Percentiles rank a stretch among this genome's conserved stretches.
These are phyloP conservation scores for Thaleichthys pacificus DNA, from an alignment of 2,797 vertebrate genomes.

Conservation along the genomic window DNA sequence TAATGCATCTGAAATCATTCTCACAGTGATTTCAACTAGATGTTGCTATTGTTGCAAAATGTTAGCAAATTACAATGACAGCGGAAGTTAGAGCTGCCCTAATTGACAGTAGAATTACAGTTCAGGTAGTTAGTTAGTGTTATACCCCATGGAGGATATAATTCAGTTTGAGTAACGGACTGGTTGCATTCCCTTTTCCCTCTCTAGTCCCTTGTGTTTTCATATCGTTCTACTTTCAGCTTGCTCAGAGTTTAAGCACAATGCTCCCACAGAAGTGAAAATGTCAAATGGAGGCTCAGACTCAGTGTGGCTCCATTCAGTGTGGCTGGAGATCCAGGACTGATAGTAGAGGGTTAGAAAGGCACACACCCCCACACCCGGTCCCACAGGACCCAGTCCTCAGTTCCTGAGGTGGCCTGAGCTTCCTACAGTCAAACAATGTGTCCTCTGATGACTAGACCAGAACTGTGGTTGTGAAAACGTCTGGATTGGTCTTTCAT, in stretches of 20 bases:
- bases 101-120: neutral
- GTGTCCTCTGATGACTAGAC: slow-evolving; percentile 11
- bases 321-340: slow-evolving; percentile 54
- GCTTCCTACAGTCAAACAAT: slow-evolving; percentile 41
- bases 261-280: slow-evolving; percentile 54
- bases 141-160: no score
- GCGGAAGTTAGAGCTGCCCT: no score
- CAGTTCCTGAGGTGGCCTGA: slow-evolving; percentile 17
- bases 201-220: slow-evolving; percentile 23
- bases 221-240: slow-evolving; percentile 12
- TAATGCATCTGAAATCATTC: no score
- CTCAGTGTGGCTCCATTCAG: slow-evolving; percentile 34
- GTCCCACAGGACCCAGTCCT: slow-evolving; percentile 32
- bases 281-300: slow-evolving; percentile 49
- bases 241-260: slow-evolving; percentile 39
- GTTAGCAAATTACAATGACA: no score
- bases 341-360: slow-evolving; percentile 46
- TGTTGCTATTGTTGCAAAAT: no score
- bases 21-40: no score
- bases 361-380: slow-evolving; percentile 34
- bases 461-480: slow-evolving; percentile 43
- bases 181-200: no score
- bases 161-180: no score
- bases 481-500: slow-evolving; percentile 42
- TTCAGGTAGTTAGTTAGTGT: neutral